phyloP scores from a whole-genome alignment of 2,888 invertebrate genomes.

The Hedya salicella region DNA sequence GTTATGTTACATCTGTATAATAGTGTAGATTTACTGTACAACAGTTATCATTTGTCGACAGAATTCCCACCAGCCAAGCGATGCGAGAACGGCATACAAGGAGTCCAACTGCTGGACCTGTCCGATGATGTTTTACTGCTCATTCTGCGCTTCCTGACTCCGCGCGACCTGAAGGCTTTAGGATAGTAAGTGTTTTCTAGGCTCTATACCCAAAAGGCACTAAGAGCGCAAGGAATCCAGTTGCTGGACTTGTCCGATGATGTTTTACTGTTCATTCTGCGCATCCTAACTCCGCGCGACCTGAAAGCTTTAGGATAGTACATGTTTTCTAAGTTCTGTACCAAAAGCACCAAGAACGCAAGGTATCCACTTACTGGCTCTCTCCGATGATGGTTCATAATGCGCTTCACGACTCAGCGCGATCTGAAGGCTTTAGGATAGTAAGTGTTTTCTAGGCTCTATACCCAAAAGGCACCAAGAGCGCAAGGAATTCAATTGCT shows the following conservation, averaged over 20 bases:
- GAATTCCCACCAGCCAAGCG: conserved; percentile 27
- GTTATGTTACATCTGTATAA: too few relatives aligned
- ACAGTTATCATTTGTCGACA: too few relatives aligned
- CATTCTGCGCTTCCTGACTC: conserved; percentile 73
- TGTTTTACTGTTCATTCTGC: conserved; percentile 81
- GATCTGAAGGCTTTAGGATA: conserved; percentile 82
- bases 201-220: too few relatives aligned
- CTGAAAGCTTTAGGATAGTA: conserved; percentile 82
- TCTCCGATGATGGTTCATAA: conserved; percentile 85
- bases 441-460: too few relatives aligned
- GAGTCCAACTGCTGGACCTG: conserved; percentile 73
- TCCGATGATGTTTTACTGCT: conserved; percentile 85
- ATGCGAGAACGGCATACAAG: conserved; percentile 26
- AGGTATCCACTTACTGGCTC: conserved; percentile 68
- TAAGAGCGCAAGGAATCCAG: conserved; percentile 47
- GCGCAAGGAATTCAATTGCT: conserved; percentile 64
- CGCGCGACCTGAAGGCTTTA: conserved; percentile 79
- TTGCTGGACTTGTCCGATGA: conserved; percentile 85
- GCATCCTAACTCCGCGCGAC: conserved; percentile 72
- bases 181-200: conserved; percentile 83
- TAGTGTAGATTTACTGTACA: too few relatives aligned
- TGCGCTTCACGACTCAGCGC: conserved; percentile 69
- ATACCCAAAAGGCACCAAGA: too few relatives aligned
- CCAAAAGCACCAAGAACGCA: too few relatives aligned
- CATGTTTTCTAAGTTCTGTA: too few relatives aligned